Evolutionary conservation across 2,113 vertebrate genomes (phyloP).

Genomic region (Bos indicus): DNA sequence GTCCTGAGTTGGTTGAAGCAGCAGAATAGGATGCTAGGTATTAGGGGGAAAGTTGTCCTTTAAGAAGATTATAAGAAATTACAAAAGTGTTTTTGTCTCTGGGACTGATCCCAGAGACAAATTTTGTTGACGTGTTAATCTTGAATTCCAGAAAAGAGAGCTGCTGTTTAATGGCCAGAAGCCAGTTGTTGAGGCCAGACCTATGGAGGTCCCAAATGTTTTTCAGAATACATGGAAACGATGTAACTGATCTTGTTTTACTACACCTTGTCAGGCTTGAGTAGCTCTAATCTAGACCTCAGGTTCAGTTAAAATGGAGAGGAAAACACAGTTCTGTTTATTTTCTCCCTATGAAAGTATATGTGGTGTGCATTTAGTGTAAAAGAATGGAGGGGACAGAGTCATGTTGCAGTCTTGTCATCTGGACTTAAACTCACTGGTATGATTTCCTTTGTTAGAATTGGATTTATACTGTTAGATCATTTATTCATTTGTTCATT

Average conservation of each 20-base stretch:
- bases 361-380: background rate
- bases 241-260: background rate
- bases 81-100: background rate
- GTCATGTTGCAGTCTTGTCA: background rate
- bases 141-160: conserved; percentile 36
- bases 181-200: background rate
- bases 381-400: background rate
- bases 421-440: background rate
- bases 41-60: background rate
- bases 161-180: background rate
- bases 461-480: background rate
- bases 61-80: background rate
- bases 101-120: background rate
- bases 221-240: background rate
- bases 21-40: background rate
- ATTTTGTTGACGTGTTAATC: background rate
- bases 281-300: background rate
- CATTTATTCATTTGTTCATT: background rate
- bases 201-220: background rate
- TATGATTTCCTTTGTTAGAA: conserved; percentile 12
- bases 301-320: background rate
- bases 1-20: background rate
- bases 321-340: background rate
- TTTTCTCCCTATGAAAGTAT: background rate
- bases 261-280: background rate